Percentiles rank a stretch among this genome's conserved stretches.
Evolutionary conservation across 1,140 invertebrate species (phyloP).

Genomic region (Diploscapter pachys): DNA sequence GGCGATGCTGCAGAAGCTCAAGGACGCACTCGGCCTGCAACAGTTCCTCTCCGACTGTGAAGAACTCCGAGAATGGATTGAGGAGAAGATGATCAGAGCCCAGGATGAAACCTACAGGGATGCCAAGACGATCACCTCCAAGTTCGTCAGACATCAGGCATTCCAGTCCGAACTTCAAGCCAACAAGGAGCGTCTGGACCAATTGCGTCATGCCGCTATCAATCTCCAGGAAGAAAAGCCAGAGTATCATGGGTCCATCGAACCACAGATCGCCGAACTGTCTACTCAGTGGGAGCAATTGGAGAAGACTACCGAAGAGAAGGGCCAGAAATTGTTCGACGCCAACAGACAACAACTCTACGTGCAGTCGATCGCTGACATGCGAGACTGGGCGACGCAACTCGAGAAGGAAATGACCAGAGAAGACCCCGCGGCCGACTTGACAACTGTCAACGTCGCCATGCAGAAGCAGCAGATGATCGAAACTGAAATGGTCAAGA

Average conservation of each 20-base stretch:
- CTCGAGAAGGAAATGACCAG: slow-evolving; percentile 95
- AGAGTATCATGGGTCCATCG: slow-evolving; percentile 82
- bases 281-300: slow-evolving; percentile 77
- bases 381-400: slow-evolving; percentile 84
- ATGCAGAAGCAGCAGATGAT: slow-evolving; percentile 92
- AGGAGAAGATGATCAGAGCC: slow-evolving; percentile 95
- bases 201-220: slow-evolving; percentile 68
- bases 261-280: slow-evolving; percentile 83
- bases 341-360: slow-evolving; percentile 84
- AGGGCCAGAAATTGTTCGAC: slow-evolving; percentile 94
- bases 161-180: slow-evolving; percentile 98
- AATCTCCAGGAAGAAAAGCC: slow-evolving; percentile 70
- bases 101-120: slow-evolving; percentile 89
- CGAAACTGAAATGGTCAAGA: slow-evolving; percentile 54
- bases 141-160: slow-evolving; percentile 97
- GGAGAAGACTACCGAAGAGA: slow-evolving; percentile 89
- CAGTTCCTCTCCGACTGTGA: slow-evolving; percentile 79
- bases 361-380: slow-evolving; percentile 67
- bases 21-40: slow-evolving; percentile 72
- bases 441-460: slow-evolving; percentile 94
- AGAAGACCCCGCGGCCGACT: slow-evolving; percentile 80
- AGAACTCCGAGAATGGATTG: slow-evolving; percentile 80
- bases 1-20: slow-evolving; percentile 84
- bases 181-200: slow-evolving; percentile 82
- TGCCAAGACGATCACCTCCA: slow-evolving; percentile 92